Evolutionary conservation across 1,140 invertebrate genomes (phyloP).

Genomic region (Adelges cooleyi): DNA sequence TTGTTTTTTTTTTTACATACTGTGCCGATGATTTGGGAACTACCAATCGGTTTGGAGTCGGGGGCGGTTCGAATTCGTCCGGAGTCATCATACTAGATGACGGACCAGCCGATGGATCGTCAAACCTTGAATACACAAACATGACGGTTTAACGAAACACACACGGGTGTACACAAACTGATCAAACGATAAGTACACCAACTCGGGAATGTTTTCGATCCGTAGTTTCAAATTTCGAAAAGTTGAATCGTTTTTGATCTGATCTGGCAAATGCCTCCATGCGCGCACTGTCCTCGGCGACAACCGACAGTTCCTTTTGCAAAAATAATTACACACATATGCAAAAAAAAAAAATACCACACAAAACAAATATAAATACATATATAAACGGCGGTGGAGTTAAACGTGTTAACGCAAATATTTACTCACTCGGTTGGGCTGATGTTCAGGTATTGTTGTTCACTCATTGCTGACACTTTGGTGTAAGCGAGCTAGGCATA

Average conservation of each 20-base stretch:
- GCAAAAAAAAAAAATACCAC: no score
- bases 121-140: neutral
- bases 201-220: neutral
- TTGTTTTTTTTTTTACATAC: neutral
- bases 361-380: neutral
- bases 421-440: neutral
- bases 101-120: neutral
- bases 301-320: neutral
- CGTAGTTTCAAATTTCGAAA: neutral
- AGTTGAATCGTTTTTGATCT: neutral
- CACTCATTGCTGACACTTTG: neutral
- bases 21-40: neutral
- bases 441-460: neutral
- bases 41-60: neutral
- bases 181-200: no score
- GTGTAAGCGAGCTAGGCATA: neutral
- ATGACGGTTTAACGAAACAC: no score
- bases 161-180: no score
- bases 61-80: neutral
- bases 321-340: neutral
- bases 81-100: neutral
- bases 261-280: neutral
- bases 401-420: neutral
- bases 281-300: neutral
- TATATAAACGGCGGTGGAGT: no score